A percentile compares a stretch with the other conserved stretches of the same genome.
These are phyloP conservation scores for Ctenodactylus gundi DNA, from an alignment of 2,113 vertebrate genomes.

Conservation along the genomic window DNA sequence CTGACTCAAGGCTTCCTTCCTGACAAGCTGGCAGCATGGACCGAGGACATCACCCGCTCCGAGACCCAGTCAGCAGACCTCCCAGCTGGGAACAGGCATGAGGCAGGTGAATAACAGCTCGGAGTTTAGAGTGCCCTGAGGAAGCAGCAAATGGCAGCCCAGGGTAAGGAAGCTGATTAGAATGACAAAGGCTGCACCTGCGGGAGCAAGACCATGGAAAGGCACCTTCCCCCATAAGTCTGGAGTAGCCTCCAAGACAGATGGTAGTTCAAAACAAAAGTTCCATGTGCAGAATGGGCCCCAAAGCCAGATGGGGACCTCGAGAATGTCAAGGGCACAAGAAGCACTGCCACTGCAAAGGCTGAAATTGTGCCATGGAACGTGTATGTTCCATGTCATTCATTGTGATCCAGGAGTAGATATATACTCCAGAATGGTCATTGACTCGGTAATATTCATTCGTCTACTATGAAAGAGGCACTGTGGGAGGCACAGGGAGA, in stretches of 20 bases:
- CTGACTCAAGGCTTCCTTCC: neutral
- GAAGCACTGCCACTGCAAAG: rapidly evolving
- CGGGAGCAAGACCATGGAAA: neutral
- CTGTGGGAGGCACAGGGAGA: neutral
- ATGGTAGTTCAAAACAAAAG: neutral
- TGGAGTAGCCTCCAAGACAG: neutral
- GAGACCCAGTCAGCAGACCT: neutral
- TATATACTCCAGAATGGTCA: neutral
- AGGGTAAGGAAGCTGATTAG: neutral
- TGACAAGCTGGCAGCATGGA: neutral
- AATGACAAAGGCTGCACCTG: neutral
- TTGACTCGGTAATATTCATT: neutral
- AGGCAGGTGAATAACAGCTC: neutral
- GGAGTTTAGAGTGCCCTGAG: neutral
- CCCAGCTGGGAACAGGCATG: neutral
- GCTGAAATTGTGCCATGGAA: neutral
- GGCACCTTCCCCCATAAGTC: neutral
- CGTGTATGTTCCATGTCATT: neutral
- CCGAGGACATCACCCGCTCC: neutral
- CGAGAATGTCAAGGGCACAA: neutral
- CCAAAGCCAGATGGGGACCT: neutral
- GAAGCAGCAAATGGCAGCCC: neutral
- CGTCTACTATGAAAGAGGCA: neutral
- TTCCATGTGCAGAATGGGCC: neutral
- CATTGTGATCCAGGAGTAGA: neutral